Conservation (phyloP, 2,797 vertebrate genomes). For the Buceros bicornis region DNA sequence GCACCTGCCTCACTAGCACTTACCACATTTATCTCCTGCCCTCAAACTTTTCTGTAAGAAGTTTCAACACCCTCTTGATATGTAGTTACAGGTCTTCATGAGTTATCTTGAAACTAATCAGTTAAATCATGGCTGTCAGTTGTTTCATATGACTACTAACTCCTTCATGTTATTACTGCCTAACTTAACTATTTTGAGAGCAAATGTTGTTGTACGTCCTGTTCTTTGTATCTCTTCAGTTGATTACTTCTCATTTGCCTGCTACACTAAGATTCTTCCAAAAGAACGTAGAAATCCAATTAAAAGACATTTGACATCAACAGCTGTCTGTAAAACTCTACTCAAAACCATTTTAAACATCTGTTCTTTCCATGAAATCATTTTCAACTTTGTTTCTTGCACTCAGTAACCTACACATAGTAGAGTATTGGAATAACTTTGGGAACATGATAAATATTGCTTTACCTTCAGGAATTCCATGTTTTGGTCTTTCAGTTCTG, state of each 20-base stretch:
- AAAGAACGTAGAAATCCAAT: accelerated
- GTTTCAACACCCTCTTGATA: not conserved
- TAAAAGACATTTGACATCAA: not conserved
- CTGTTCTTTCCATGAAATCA: not conserved
- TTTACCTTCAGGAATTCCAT: not conserved
- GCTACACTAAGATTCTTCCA: not conserved
- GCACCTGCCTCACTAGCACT: not conserved
- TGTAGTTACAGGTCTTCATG: not conserved
- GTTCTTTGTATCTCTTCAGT: not conserved
- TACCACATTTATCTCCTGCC: not conserved
- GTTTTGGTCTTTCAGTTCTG: not conserved
- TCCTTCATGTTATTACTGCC: not conserved
- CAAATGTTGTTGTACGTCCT: not conserved
- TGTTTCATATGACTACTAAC: not conserved
- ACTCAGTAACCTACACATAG: not conserved
- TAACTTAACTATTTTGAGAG: not conserved
- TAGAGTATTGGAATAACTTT: not conserved
- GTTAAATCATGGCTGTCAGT: not conserved
- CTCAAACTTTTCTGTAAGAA: not conserved
- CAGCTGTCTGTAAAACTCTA: not conserved
- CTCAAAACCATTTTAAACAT: not conserved
- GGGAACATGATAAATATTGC: not conserved
- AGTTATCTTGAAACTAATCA: not conserved
- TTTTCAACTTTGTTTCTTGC: not conserved
- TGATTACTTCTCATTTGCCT: not conserved